These are phyloP conservation scores for Dryomyza anilis DNA, from an alignment of 2,888 invertebrate genomes.

Conservation along the genomic window DNA sequence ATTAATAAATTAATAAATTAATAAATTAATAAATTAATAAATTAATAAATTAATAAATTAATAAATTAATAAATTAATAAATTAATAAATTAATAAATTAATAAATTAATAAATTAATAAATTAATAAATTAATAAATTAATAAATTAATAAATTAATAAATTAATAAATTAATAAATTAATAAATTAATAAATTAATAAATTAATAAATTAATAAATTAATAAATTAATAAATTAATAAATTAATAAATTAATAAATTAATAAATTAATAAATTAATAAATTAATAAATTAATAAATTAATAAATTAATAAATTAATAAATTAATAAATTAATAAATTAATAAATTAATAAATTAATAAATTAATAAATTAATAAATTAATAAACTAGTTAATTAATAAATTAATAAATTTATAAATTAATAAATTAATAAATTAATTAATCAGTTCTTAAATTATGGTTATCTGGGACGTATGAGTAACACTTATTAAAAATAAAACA, in stretches of 20 bases:
- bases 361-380: conserved; percentile 19
- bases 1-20: conserved; percentile 1
- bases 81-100: conserved; percentile 14
- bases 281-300: conserved; percentile 12
- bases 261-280: conserved; percentile 12
- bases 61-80: conserved; percentile 10
- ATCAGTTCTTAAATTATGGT: no score
- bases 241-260: conserved; percentile 11
- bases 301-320: conserved; percentile 7
- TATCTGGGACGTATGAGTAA: no score
- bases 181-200: conserved; percentile 11
- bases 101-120: conserved; percentile 16
- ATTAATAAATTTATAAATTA: conserved; percentile 18
- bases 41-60: conserved; percentile 11
- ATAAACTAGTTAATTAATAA: conserved; percentile 20
- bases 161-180: conserved; percentile 8
- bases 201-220: conserved; percentile 10
- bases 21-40: conserved; percentile 6
- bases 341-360: conserved; percentile 13
- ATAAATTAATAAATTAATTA: conserved; percentile 21
- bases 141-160: conserved; percentile 14
- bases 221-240: conserved; percentile 9
- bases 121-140: conserved; percentile 11
- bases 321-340: conserved; percentile 10
- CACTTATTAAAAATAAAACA: no score